A percentile compares a stretch with the other conserved stretches of the same genome.
Evolutionary conservation across 2,113 vertebrate species (phyloP).

Genomic region (Glaucomys volans): DNA sequence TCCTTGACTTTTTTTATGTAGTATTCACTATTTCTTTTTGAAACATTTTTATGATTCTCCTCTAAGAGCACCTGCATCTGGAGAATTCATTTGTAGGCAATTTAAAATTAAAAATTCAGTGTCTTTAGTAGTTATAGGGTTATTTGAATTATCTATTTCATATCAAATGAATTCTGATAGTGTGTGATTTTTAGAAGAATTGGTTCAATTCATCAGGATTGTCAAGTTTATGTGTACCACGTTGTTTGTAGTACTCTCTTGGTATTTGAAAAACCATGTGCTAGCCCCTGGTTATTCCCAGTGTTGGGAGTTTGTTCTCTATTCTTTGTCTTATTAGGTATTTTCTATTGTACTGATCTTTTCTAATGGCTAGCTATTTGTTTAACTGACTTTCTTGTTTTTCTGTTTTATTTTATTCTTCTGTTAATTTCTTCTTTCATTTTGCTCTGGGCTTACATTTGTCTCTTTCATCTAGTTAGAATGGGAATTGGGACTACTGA

Average conservation of each 20-base stretch:
- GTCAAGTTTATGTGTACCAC: background rate
- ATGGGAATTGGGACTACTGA: no score
- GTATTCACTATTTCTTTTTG: no score
- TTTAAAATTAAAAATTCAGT: background rate
- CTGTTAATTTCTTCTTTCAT: background rate
- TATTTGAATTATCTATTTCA: no score
- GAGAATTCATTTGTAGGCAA: no score
- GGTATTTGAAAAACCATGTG: no score
- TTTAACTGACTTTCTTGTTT: background rate
- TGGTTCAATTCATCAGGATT: background rate
- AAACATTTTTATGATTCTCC: no score
- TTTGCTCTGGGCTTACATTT: background rate
- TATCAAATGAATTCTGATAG: no score
- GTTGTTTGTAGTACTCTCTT: background rate
- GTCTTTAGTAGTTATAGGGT: no score
- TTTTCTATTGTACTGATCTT: background rate
- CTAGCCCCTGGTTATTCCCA: background rate
- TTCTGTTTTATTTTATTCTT: background rate
- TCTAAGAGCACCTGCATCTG: no score
- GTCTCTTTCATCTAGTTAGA: background rate
- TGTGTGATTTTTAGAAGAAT: background rate
- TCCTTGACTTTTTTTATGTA: no score
- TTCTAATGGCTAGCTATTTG: background rate
- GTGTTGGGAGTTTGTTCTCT: background rate
- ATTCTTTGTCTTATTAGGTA: background rate